Percentiles rank a stretch among this genome's conserved stretches.
phyloP scores from a whole-genome alignment of 2,888 invertebrate genomes.

The Pseudeuparius sepicola region DNA sequence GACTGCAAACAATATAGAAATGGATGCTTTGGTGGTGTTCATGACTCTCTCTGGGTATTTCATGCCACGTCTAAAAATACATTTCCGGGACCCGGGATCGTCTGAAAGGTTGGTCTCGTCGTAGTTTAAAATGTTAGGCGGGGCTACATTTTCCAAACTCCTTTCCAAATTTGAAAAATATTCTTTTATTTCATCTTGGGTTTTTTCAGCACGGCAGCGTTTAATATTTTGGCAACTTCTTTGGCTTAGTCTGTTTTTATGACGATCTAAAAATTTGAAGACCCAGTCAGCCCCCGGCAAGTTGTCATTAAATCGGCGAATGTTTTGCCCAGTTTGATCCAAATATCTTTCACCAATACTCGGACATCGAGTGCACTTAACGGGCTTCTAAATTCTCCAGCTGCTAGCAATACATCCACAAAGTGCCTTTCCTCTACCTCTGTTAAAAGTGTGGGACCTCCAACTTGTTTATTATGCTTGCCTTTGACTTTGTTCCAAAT shows the following conservation, averaged over 20 bases:
- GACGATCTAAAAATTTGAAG: conserved; percentile 7
- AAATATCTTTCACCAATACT: conserved; percentile 4
- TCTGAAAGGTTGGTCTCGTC: conserved; percentile 28
- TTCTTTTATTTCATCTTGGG: conserved; percentile 6
- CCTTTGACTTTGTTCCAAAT: conserved; percentile 12
- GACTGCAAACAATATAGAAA: conserved; percentile 17
- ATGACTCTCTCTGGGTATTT: conserved; percentile 13
- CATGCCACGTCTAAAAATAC: conserved; percentile 11
- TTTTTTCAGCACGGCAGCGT: conserved; percentile 6
- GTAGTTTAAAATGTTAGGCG: conserved; percentile 22
- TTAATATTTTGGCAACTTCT: conserved; percentile 13
- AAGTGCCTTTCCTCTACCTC: conserved; percentile 12
- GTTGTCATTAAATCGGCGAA: not conserved
- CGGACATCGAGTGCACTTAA: not conserved
- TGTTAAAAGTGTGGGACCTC: conserved; percentile 3
- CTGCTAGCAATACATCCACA: conserved; percentile 10
- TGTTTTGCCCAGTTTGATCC: conserved; percentile 3
- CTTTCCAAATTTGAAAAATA: too few relatives aligned
- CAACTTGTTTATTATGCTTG: conserved; percentile 4
- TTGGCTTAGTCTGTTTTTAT: conserved; percentile 6
- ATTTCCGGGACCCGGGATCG: conserved; percentile 27
- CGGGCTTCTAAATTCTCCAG: conserved; percentile 10
- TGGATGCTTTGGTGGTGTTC: conserved; percentile 14
- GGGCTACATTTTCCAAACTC: too few relatives aligned
- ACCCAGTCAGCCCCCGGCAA: conserved; percentile 3